Base-by-base conservation (phyloP, 2,113 vertebrate species). In the Toxotes jaculatrix region DNA sequence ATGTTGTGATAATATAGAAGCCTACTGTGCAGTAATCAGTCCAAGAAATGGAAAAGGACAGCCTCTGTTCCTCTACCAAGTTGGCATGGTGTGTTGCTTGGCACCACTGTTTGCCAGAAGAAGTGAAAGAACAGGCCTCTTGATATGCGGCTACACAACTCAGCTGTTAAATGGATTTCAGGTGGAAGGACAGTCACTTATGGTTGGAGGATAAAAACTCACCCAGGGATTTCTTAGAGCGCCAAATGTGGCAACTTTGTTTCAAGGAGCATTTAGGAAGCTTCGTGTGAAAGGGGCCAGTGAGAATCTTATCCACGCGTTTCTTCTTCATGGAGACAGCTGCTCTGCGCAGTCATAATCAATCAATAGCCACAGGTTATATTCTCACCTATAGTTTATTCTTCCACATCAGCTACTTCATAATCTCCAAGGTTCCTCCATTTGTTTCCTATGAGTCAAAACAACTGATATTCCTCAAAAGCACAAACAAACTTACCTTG, bases 61-160 rank as follows among this genome's bases (percentile, higher is more conserved):
- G 64, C 72, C 57, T 72, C 71, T 92, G 89, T 89, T 92, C 77
- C 51, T 78, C 61, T 65, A 80, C 84, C 83, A 66, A 84, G 82
- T 83, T 95, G 94, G 92, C 85, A 83, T 10, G 4, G 63, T 76
- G 71, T 56, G 65, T 64, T 57, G 71, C 61, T 70, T 84, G 89
- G 85, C 83, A 70, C 4, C 12, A 34, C 34, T 53, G 32, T 69
- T 76, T 88, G 88, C 87, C 90, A 92, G 85, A 47, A 57, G 59
- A 82, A 80, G 82, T 93, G 90, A 95, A 94, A 87, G 83, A 86
- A 47, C 42, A 34, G 69, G 64, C 88, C 74, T 88, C 76, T 94
- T 91, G 77, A 69, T 91, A 92, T 92, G 84, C 91, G 65, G 61
- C 82, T 19, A 76, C 80, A 88, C 85, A 77, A 56, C 89, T 86